A percentile compares a stretch with the other conserved stretches of the same genome.
These are phyloP conservation scores for Epirrhoe tristata DNA, from an alignment of 2,888 invertebrate species.

Conservation along the genomic window DNA sequence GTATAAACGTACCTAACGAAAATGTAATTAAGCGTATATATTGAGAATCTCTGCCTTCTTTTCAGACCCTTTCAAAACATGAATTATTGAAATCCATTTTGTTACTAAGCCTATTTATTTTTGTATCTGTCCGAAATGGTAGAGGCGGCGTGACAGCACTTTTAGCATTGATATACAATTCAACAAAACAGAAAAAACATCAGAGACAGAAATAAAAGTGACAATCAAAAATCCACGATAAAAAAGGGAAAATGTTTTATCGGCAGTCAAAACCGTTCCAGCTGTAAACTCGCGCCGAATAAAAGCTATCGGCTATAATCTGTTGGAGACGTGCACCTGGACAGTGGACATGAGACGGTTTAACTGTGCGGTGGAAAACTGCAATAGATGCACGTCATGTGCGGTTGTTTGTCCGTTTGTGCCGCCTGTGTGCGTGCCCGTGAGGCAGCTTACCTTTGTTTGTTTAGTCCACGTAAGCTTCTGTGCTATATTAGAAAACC, in stretches of 20 bases:
- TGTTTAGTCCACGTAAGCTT: constrained; percentile 4
- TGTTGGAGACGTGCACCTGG: constrained; percentile 10
- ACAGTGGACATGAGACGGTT: constrained; percentile 12
- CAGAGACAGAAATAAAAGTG: constrained; percentile 16
- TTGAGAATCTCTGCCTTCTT: no score
- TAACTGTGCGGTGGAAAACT: constrained; percentile 8
- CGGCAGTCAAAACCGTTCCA: constrained; percentile 14
- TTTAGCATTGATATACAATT: constrained; percentile 2
- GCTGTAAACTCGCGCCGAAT: constrained; percentile 25
- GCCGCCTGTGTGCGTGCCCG: constrained; percentile 2
- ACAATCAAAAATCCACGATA: constrained; percentile 15
- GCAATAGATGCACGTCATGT: constrained; percentile 16
- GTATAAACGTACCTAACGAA: no score
- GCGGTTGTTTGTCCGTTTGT: constrained; percentile 18
- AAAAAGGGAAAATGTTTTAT: constrained; percentile 25
- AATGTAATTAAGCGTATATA: no score
- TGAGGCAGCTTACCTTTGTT: constrained; percentile 1
- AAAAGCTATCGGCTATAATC: constrained; percentile 25
- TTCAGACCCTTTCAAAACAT: background rate
- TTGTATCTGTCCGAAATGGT: background rate
- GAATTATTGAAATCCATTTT: background rate
- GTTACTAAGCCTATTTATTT: background rate
- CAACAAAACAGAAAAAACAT: constrained; percentile 12
- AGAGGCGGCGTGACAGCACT: constrained; percentile 3
- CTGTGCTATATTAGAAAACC: background rate